A percentile compares a stretch with the other conserved stretches of the same genome.
Evolutionary conservation across 2,888 invertebrate species (phyloP).

Genomic region (Carcina quercana): DNA sequence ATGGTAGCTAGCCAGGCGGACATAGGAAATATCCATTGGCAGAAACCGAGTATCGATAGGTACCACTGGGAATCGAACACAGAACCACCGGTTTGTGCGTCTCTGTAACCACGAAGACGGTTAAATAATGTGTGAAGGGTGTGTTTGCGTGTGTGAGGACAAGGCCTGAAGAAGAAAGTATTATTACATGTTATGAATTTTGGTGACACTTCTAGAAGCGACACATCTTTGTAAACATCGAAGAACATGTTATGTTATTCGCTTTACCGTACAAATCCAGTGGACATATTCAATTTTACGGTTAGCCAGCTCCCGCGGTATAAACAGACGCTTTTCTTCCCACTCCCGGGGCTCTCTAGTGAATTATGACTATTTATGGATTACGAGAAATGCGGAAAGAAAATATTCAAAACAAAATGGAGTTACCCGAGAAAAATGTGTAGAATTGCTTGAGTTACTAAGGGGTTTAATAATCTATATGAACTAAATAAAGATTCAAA

Average conservation of each 20-base stretch:
- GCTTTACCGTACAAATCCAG: slow-evolving; percentile 31
- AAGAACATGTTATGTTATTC: slow-evolving; percentile 28
- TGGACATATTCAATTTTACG: slow-evolving; percentile 49
- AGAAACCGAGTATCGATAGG: no score
- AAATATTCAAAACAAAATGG: no score
- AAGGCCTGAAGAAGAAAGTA: no score
- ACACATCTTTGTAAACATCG: slow-evolving; percentile 16
- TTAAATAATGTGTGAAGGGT: background rate
- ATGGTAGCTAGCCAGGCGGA: no score
- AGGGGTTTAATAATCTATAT: no score
- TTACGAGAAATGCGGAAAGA: no score
- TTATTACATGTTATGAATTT: background rate
- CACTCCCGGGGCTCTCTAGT: background rate
- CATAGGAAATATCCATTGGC: background rate
- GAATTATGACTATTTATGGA: no score
- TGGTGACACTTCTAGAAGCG: slow-evolving; percentile 13
- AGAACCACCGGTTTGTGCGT: background rate
- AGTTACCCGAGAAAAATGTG: background rate
- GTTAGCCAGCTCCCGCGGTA: slow-evolving; percentile 26
- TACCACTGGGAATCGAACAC: background rate
- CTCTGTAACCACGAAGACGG: background rate
- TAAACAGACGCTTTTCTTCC: slow-evolving; percentile 25
- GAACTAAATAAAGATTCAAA: no score
- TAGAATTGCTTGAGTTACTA: no score
- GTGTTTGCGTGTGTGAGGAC: no score